Base-by-base conservation (phyloP, 2,888 invertebrate species). In the Oscheius sp. region DNA sequence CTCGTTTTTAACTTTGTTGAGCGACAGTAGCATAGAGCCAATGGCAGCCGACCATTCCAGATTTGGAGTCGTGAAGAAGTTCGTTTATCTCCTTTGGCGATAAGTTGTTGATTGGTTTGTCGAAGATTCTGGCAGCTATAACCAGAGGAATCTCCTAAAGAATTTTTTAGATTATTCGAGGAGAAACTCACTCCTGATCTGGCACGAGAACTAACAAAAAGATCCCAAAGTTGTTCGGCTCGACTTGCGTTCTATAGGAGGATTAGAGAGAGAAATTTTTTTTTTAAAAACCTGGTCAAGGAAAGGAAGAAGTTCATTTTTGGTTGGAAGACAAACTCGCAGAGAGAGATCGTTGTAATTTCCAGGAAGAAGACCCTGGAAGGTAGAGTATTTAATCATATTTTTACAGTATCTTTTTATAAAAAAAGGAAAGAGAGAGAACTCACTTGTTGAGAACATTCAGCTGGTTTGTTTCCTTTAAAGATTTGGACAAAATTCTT, bases 191-290 rank as follows among this genome's bases (percentile, higher is more conserved):
- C 76, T 15, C 80, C 80, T 39, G 80, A 80, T 50, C 85, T 79
- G 31, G 85, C 84, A 46, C 85, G 78, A 53, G 81, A 81, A 75
- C 80, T 82, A 46, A 86, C 80, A 55, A 86, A 86, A 20, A 85
- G 76, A 55, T 86, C 83, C 84, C 86, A 86, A 12, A 86, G 76
- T 66, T 85, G 83, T 69, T 86, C 81, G 23, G 85, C 85, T 46
- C 86, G 81, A 48, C 72, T 76, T 25, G 82, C 72, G 64, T 86
- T 86, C 81, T 83, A 64, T 12, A 4, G 31, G 25, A 27, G 25
- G 31, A n/a, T n/a, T n/a, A n/a, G n/a, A n/a, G n/a, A n/a, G n/a
- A n/a, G n/a, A n/a, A n/a, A n/a, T n/a, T n/a, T n/a, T n/a, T n/a
- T n/a, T n/a, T n/a, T n/a, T n/a, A n/a, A n/a, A 45, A 20, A 80